Evolutionary conservation across 2,888 invertebrate species (phyloP).

Genomic region (Cerastis leucographa): DNA sequence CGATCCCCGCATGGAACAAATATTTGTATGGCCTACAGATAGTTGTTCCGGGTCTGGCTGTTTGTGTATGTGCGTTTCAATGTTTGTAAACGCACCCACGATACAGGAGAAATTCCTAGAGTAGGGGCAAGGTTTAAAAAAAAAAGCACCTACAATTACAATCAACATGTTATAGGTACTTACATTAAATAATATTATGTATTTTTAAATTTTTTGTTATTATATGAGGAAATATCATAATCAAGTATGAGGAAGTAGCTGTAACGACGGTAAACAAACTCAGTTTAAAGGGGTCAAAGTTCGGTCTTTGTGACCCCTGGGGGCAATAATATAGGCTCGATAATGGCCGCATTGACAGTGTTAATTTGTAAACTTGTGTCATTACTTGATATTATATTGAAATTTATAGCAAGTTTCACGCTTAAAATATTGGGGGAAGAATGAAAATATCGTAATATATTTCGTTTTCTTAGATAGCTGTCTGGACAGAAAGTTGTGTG

Average conservation of each 20-base stretch:
- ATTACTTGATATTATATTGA: conserved; percentile 19
- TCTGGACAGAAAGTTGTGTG: background rate
- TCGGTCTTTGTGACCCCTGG: conserved; percentile 45
- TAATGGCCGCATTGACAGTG: conserved; percentile 47
- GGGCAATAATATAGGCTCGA: conserved; percentile 53
- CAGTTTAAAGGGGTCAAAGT: conserved; percentile 60
- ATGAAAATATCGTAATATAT: background rate
- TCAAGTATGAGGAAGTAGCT: conserved; percentile 23
- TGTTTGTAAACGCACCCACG: too few relatives aligned
- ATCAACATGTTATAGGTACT: too few relatives aligned
- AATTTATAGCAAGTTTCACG: background rate
- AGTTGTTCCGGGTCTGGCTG: too few relatives aligned
- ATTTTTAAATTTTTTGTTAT: too few relatives aligned
- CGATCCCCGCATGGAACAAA: too few relatives aligned
- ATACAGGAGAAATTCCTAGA: too few relatives aligned
- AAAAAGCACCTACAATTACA: too few relatives aligned
- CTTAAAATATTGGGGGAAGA: background rate
- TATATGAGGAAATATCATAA: background rate
- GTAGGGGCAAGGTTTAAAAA: too few relatives aligned
- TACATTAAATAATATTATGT: too few relatives aligned
- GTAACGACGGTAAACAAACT: conserved; percentile 37
- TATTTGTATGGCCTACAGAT: too few relatives aligned
- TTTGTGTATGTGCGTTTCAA: too few relatives aligned
- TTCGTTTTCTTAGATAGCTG: background rate
- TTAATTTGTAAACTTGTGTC: conserved; percentile 56